These are phyloP conservation scores for Aphidius colemani DNA, from an alignment of 2,888 invertebrate genomes.

Conservation along the genomic window DNA sequence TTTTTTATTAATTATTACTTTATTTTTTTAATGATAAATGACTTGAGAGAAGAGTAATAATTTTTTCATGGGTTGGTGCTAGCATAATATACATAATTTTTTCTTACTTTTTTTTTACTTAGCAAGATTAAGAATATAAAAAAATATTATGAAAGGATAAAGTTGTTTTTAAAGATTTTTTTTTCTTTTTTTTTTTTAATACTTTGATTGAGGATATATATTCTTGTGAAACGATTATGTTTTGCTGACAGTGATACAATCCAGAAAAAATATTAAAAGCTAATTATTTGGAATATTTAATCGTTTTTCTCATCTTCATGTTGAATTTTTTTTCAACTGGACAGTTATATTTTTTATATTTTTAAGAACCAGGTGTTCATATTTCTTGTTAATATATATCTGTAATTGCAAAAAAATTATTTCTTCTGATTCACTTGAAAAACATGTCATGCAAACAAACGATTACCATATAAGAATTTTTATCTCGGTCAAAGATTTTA, in stretches of 20 bases:
- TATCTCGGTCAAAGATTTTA: constrained; percentile 8
- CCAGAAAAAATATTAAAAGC: constrained; percentile 16
- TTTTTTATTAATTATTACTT: constrained; percentile 6
- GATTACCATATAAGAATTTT: constrained; percentile 32
- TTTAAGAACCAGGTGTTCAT: constrained; percentile 10
- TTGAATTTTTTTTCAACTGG: neutral
- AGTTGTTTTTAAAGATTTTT: no score
- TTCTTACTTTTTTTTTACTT: no score
- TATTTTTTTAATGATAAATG: neutral
- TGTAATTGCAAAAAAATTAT: constrained; percentile 2
- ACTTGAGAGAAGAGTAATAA: no score
- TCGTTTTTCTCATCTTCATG: constrained; percentile 24
- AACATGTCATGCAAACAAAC: neutral
- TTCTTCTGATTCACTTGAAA: neutral
- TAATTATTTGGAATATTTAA: constrained; percentile 22
- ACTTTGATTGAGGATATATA: no score
- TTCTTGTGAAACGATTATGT: no score
- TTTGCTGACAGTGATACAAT: neutral
- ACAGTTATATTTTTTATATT: neutral
- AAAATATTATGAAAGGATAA: no score
- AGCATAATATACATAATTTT: no score
- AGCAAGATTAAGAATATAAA: no score
- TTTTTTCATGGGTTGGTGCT: no score
- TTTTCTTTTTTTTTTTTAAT: no score
- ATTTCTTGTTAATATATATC: neutral